Percentiles rank a stretch among this genome's conserved stretches.
Evolutionary conservation across 1,140 invertebrate genomes (phyloP).

Genomic region (Brachionus koreanus): DNA sequence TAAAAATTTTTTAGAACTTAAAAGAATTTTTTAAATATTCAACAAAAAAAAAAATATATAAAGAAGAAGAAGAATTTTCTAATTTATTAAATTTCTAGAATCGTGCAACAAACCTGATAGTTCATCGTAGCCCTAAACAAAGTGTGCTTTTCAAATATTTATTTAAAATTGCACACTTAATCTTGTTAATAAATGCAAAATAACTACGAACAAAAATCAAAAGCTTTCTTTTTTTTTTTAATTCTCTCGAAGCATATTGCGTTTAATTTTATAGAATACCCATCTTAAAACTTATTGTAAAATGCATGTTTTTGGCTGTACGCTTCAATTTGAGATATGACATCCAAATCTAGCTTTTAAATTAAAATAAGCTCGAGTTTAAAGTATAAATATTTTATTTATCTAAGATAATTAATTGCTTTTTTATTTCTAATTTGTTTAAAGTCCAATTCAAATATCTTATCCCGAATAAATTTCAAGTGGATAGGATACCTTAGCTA

Average conservation of each 20-base stretch:
- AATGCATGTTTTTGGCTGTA: not conserved
- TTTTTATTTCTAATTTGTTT: not conserved
- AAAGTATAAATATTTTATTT: conserved; percentile 1
- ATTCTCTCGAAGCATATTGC: not conserved
- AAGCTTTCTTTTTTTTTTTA: not conserved
- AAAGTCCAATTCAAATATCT: not conserved
- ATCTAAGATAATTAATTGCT: not conserved
- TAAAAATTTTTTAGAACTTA: not conserved
- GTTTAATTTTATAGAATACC: not conserved
- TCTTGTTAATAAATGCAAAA: not conserved
- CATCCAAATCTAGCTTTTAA: not conserved
- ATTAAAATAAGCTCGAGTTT: not conserved
- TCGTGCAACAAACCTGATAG: not conserved
- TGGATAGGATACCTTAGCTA: not conserved
- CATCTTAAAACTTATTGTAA: not conserved
- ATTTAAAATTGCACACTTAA: not conserved
- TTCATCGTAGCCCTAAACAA: not conserved
- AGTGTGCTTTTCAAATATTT: not conserved
- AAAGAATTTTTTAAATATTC: no score
- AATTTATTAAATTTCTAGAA: not conserved
- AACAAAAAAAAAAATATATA: no score
- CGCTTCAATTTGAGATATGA: not conserved
- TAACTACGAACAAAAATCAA: not conserved
- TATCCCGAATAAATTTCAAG: not conserved
- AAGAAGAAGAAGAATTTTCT: not conserved